Percentiles rank a stretch among this genome's conserved stretches.
Evolutionary conservation across 2,888 invertebrate genomes (phyloP).

Genomic region (Lasius platythorax): DNA sequence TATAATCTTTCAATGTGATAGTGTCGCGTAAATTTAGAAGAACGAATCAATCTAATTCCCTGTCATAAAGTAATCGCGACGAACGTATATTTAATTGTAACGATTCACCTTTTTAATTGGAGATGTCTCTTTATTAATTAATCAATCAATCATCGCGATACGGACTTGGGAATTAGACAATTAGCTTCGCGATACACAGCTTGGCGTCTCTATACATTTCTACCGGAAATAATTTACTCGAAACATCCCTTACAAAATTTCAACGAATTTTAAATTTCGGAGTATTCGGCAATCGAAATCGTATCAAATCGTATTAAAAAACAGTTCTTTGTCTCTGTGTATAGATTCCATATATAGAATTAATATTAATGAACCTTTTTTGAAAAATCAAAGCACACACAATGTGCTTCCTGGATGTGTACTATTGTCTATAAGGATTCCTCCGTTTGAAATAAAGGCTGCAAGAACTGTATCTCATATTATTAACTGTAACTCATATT

Average conservation of each 20-base stretch:
- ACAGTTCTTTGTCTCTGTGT: neutral
- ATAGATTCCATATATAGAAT: neutral
- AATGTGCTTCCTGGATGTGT: slow-evolving; percentile 43
- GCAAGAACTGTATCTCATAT: slow-evolving; percentile 38
- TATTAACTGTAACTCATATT: slow-evolving; percentile 33
- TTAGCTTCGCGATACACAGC: neutral
- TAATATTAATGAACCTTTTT: slow-evolving; percentile 14
- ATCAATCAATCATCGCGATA: neutral
- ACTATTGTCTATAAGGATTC: slow-evolving; percentile 56
- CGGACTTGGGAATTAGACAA: neutral
- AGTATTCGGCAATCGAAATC: neutral
- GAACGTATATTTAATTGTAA: neutral
- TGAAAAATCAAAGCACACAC: neutral
- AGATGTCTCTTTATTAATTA: neutral
- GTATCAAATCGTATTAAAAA: neutral
- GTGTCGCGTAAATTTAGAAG: neutral
- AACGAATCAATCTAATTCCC: neutral
- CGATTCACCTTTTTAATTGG: neutral
- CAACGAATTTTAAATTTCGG: neutral
- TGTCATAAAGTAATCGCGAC: neutral
- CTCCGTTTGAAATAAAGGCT: slow-evolving; percentile 40
- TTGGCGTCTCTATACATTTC: neutral
- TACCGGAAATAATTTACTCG: neutral
- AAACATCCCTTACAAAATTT: neutral
- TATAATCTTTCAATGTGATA: neutral